Percentiles rank a stretch among this genome's conserved stretches.
These are phyloP conservation scores for Acanthochromis polyacanthus DNA, from an alignment of 2,113 vertebrate genomes.

Conservation along the genomic window DNA sequence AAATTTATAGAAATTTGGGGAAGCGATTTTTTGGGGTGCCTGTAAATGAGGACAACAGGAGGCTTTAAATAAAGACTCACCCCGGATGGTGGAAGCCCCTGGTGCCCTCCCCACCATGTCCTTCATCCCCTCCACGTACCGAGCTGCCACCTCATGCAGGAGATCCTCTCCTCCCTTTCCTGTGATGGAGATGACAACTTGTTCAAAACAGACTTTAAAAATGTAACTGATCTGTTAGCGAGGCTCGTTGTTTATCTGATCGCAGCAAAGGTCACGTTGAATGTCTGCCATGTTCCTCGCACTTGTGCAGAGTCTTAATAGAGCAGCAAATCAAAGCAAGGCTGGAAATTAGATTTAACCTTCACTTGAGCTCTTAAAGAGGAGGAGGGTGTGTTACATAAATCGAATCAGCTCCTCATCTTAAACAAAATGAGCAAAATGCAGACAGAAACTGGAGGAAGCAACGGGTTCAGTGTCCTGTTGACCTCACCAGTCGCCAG, in stretches of 20 bases:
- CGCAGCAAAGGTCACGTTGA: constrained; percentile 60
- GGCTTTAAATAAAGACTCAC: constrained; percentile 67
- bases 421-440: not conserved
- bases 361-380: constrained; percentile 47
- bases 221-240: constrained; percentile 25
- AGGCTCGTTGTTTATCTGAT: constrained; percentile 43
- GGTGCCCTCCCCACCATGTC: constrained; percentile 89
- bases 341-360: constrained; percentile 63
- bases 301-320: constrained; percentile 32
- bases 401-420: constrained; percentile 46
- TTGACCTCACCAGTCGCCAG: constrained; percentile 85
- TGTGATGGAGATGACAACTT: constrained; percentile 29
- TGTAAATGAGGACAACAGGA: too few species aligned
- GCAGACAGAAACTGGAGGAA: not conserved
- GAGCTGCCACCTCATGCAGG: constrained; percentile 83
- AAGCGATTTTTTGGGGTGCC: too few species aligned
- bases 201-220: constrained; percentile 30
- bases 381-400: constrained; percentile 22
- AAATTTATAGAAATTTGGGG: too few species aligned
- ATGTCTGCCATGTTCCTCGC: constrained; percentile 29
- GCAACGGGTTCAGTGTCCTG: not conserved
- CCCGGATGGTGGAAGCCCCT: constrained; percentile 86
- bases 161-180: constrained; percentile 85
- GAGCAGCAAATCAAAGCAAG: constrained; percentile 56
- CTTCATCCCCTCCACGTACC: constrained; percentile 87